Evolutionary conservation across 2,113 vertebrate species (phyloP).

Genomic region (Bos indicus): DNA sequence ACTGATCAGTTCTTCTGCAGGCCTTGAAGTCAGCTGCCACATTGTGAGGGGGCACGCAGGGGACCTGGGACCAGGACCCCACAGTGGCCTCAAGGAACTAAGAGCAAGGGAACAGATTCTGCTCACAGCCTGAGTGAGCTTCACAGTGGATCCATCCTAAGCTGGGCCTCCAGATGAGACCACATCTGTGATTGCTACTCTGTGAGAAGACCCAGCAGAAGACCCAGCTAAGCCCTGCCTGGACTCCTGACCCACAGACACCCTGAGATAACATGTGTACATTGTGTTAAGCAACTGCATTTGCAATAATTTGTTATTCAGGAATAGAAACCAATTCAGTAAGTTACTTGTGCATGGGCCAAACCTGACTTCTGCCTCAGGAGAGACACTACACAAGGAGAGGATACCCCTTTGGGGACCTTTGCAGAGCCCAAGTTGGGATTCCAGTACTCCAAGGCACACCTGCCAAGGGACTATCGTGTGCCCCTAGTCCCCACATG

Average conservation of each 20-base stretch:
- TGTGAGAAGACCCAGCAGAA: neutral
- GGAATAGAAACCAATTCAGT: neutral
- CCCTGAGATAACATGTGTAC: neutral
- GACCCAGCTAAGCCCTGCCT: neutral
- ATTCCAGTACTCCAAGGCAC: neutral
- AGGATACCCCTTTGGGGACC: neutral
- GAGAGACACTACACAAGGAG: too few relatives aligned
- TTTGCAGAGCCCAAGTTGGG: neutral
- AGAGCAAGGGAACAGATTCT: neutral
- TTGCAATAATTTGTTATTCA: neutral
- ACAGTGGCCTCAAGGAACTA: neutral
- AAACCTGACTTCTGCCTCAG: neutral
- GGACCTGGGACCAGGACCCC: neutral
- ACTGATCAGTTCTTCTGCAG: neutral
- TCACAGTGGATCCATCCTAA: neutral
- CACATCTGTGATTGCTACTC: neutral
- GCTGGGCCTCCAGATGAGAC: neutral
- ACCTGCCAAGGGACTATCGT: neutral
- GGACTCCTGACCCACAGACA: neutral
- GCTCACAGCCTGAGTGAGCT: neutral
- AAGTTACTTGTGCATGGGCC: neutral
- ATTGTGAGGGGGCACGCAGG: fast-evolving
- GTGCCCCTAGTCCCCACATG: neutral
- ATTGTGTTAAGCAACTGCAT: neutral
- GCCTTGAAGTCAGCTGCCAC: neutral